Base-by-base conservation (phyloP, 2,888 invertebrate species). In the Dryadula phaetusa region DNA sequence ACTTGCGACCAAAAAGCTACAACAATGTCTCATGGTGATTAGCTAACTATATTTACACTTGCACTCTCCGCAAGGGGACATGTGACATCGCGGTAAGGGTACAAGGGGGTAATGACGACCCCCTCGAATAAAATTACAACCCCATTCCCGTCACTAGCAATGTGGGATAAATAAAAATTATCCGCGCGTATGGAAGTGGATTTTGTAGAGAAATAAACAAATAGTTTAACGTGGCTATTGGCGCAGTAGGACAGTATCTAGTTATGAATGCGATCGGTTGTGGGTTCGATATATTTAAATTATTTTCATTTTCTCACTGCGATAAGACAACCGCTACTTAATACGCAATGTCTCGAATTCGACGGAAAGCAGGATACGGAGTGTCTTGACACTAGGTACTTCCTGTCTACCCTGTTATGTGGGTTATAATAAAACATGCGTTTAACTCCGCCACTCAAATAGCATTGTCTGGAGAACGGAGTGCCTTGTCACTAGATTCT, bases 141-240 rank as follows among this genome's bases (percentile, higher is more conserved):
- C 56, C 53, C 60, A 40, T 60, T 69, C 20, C 54, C 37, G 20
- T 58, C 47, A 54, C 63, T 61, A 64, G 60, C 67, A 49, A 64
- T 60, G 25, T 61, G 47, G 46, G 8, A 20, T 47, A 47, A 61
- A 61, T 47, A 47, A 37, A 66, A 69, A 56, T 49, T 34, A 42
- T 42, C 10, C 14, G 10, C 53, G 14, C 25, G 53, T 61, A 54
- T 70, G 69, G 72, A 60, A 54, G 18, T 10, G 49, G 69, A 69
- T 62, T 69, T 58, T 70, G 49, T 28, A 25, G n/a, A 2, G 6
- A 14, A 44, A 28, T 44, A 18, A 18, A 12, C 20, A 20, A 0
- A 4, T 28, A n/a, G 10, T 52, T 52, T 3, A 52, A 28, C 10
- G 20, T n/a, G n/a, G n/a, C 10, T 46, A 46, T 46, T 0, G 20